These are phyloP conservation scores for Cryptoblepharus egeriae DNA, from an alignment of 2,797 vertebrate species.

Conservation along the genomic window DNA sequence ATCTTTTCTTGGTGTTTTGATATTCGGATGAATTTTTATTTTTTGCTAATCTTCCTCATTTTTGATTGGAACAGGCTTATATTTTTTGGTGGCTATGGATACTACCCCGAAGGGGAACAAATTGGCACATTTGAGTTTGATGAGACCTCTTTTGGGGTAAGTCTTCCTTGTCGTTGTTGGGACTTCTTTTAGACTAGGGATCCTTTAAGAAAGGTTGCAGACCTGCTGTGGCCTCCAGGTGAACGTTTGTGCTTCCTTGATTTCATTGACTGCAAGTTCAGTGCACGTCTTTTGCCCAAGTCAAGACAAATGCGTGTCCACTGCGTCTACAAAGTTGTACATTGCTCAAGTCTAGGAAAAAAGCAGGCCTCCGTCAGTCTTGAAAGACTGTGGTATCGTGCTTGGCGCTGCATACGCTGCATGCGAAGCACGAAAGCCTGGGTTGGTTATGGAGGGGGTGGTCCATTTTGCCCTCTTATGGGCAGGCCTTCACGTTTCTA, in stretches of 20 bases:
- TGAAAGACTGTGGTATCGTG: no score
- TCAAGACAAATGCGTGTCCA: not conserved
- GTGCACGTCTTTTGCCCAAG: not conserved
- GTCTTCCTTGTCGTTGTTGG: constrained; percentile 16
- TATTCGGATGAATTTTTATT: not conserved
- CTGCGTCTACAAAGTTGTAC: no score
- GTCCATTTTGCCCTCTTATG: no score
- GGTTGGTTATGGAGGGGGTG: no score
- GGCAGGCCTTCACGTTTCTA: not conserved
- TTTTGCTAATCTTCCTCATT: rapidly evolving
- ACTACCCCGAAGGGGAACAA: constrained; percentile 86
- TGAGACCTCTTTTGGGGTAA: constrained; percentile 89
- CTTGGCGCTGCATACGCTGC: no score
- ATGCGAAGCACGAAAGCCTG: no score
- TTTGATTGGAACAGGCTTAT: constrained; percentile 82
- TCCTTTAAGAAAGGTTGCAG: not conserved
- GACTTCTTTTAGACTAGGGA: no score
- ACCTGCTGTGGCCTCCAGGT: no score
- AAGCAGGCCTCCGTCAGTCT: no score
- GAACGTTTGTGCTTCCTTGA: not conserved
- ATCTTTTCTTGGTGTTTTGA: not conserved
- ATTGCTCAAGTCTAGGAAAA: not conserved
- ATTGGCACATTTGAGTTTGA: constrained; percentile 93
- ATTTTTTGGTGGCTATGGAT: constrained; percentile 99
- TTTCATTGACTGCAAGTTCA: not conserved